Conservation (phyloP, 2,888 invertebrate species). For the Luperina testacea region DNA sequence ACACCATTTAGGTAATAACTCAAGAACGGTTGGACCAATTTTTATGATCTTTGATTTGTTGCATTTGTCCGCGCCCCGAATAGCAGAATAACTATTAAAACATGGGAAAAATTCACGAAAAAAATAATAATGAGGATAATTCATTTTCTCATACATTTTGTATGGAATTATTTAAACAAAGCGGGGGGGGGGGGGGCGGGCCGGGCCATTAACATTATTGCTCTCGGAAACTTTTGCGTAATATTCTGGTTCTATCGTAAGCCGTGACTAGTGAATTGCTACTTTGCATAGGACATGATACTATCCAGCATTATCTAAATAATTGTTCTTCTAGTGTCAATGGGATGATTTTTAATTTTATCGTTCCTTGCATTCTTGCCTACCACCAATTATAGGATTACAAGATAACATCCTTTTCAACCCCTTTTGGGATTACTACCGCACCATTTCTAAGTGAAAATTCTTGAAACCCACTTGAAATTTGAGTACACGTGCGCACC, state of each 20-base stretch:
- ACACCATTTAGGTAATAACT: no score
- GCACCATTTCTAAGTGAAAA: slow-evolving; percentile 5
- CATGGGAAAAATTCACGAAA: no score
- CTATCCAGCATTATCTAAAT: background rate
- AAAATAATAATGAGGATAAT: no score
- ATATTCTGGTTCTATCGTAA: background rate
- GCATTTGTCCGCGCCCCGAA: no score
- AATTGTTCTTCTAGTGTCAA: background rate
- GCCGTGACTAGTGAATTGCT: background rate
- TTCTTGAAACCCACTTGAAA: slow-evolving; percentile 30
- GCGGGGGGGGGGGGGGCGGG: no score
- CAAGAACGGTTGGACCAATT: no score
- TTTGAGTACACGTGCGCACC: slow-evolving; percentile 18
- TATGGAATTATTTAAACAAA: no score
- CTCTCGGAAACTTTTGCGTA: background rate
- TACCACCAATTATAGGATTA: background rate
- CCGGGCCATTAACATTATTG: background rate
- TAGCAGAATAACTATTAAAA: no score
- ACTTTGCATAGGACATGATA: background rate
- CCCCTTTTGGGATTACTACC: background rate
- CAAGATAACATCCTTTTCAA: background rate
- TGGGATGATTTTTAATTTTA: background rate
- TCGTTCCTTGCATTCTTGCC: background rate
- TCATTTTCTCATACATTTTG: no score
- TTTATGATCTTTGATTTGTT: no score